Conservation (phyloP, 2,797 vertebrate species). For the Rhinogobio ventralis region DNA sequence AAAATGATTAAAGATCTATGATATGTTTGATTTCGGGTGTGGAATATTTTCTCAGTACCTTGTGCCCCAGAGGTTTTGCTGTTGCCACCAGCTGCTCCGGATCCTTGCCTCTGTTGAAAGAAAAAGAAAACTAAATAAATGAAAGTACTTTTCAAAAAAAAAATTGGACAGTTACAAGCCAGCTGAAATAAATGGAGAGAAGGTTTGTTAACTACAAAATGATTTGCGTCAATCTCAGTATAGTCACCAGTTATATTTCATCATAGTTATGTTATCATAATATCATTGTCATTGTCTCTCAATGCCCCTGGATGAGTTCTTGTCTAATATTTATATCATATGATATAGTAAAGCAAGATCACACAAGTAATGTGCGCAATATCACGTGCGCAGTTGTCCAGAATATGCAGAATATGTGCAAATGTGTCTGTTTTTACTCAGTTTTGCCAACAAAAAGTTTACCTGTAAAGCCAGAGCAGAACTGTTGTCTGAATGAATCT, state of each 20-base stretch:
- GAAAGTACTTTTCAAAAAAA: constrained; percentile 17
- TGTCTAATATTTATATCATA: background rate
- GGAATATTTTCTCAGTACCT: constrained; percentile 77
- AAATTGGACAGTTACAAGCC: background rate
- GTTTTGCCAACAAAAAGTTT: too few species aligned
- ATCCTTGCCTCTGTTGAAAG: constrained; percentile 87
- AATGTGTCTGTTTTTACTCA: background rate
- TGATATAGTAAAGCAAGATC: background rate
- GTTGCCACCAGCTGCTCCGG: constrained; percentile 88
- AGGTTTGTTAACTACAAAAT: background rate
- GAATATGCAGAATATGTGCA: background rate
- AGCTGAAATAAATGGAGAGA: background rate
- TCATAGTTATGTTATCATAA: too few species aligned
- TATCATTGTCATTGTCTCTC: too few species aligned
- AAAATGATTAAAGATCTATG: background rate
- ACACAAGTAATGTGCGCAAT: too few species aligned
- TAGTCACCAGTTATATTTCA: background rate
- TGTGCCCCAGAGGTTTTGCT: constrained; percentile 89
- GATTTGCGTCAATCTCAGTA: background rate
- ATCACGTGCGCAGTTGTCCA: background rate
- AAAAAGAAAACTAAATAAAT: constrained; percentile 46
- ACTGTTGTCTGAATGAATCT: background rate
- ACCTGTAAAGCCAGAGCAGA: background rate
- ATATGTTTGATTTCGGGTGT: background rate
- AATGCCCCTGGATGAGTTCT: background rate